Evolutionary conservation across 1,140 invertebrate genomes (phyloP).

Genomic region (Eubasilissa regina): DNA sequence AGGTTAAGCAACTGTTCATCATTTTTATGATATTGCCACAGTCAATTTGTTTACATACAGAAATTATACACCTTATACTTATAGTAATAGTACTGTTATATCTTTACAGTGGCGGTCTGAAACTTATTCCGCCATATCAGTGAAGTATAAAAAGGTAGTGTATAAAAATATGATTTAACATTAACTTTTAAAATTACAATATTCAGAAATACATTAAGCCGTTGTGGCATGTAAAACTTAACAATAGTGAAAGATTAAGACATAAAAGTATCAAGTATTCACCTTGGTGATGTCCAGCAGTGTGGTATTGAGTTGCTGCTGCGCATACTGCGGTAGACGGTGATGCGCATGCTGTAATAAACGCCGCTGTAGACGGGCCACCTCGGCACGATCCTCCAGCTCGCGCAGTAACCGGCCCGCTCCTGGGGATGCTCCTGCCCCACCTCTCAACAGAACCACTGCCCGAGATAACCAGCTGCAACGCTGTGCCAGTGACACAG

Average conservation of each 20-base stretch:
- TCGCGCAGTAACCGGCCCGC: slow-evolving; percentile 91
- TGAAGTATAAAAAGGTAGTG: too few relatives aligned
- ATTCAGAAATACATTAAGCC: neutral
- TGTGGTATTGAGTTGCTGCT: slow-evolving; percentile 74
- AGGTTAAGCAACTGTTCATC: too few relatives aligned
- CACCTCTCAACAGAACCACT: slow-evolving; percentile 95
- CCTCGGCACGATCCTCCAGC: slow-evolving; percentile 94
- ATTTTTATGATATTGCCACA: too few relatives aligned
- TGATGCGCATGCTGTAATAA: slow-evolving; percentile 77
- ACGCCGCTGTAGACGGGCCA: slow-evolving; percentile 85
- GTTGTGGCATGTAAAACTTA: neutral
- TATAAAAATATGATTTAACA: too few relatives aligned
- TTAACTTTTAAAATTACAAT: too few relatives aligned
- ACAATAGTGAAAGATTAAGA: too few relatives aligned
- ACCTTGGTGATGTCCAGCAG: slow-evolving; percentile 79
- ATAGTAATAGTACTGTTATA: too few relatives aligned
- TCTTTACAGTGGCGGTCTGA: too few relatives aligned
- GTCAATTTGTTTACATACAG: too few relatives aligned
- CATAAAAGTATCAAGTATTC: neutral
- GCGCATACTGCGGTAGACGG: slow-evolving; percentile 67
- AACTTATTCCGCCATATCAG: too few relatives aligned
- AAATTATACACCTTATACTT: too few relatives aligned
- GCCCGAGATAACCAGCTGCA: slow-evolving; percentile 94
- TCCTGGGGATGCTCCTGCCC: slow-evolving; percentile 83
- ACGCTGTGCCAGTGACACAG: slow-evolving; percentile 79